Evolutionary conservation across 2,113 vertebrate species (phyloP).

Genomic region (Geococcyx californianus): DNA sequence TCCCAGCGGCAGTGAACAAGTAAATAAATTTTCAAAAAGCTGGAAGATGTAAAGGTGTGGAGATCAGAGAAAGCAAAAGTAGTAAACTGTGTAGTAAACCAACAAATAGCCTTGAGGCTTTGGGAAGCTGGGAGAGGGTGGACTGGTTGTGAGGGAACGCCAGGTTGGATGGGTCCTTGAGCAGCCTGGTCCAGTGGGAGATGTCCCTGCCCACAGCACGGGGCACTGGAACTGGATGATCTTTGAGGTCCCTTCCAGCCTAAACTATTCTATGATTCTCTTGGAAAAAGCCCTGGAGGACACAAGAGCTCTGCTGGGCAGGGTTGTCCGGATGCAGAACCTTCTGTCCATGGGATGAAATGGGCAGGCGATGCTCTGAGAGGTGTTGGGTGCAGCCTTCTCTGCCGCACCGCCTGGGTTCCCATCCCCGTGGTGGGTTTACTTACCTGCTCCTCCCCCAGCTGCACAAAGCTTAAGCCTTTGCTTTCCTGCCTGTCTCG

Average conservation of each 20-base stretch:
- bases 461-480: neutral
- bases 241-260: no score
- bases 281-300: neutral
- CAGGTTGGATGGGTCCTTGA: no score
- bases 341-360: accelerated
- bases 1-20: neutral
- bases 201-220: no score
- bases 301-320: neutral
- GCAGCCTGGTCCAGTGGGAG: no score
- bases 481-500: neutral
- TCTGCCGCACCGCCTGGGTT: neutral
- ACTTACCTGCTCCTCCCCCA: neutral
- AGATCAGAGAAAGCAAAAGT: neutral
- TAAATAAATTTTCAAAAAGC: neutral
- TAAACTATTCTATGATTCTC: neutral
- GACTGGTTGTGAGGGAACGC: accelerated
- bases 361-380: accelerated
- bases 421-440: accelerated
- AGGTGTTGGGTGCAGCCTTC: accelerated
- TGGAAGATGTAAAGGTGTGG: neutral
- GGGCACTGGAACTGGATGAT: no score
- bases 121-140: neutral
- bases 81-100: neutral
- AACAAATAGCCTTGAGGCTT: neutral
- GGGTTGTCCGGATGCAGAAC: neutral